Evolutionary conservation across 2,888 invertebrate genomes (phyloP), one percentile per base, ranked within the genome.

Genomic region (Harpalus rufipes): DNA sequence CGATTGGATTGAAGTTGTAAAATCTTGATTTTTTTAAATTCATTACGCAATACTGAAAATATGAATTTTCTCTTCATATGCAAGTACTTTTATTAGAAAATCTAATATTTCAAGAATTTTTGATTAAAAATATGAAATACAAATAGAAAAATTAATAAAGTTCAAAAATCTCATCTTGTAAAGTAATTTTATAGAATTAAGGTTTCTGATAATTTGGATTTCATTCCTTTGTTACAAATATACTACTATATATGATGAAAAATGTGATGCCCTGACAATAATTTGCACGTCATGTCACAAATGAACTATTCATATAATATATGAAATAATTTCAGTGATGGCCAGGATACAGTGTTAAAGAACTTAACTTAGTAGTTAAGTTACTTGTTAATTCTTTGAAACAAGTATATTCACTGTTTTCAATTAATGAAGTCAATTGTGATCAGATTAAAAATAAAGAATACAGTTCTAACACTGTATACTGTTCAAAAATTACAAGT

Each of bases 241-340:
- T 59, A 10, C 12, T 32, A 25, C 18, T 63, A 63, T 18, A 63
- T 63, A 25, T n/a, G 8, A 12, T 68, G 68, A 39, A 68, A 25
- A 68, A 74, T 74, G 72, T 74, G 72, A 74, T 74, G 32, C 32
- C 21, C 72, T 63, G 72, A 74, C 72, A 74, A 74, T 74, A 74
- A 74, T 74, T 74, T 74, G 72, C 72, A 74, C 72, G 72, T 41
- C 44, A 14, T 68, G 32, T 68, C 39, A 14, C 10, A 39, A 39
- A 68, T 39, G 25, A 21, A 59, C 59, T 59, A 59, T 63, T 25
- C 21, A 63, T 32, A 32, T 14, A 39, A 63, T 5, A 63, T 14
- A 14, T 21, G 12, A 63, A 21, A 21, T 63, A 63, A 63, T 59
- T 59, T 59, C 63, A 63, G 21, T 18, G 6, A 41, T 44, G n/a